These are phyloP conservation scores for Aphelocoma coerulescens DNA, from an alignment of 2,113 vertebrate species.

Conservation along the genomic window DNA sequence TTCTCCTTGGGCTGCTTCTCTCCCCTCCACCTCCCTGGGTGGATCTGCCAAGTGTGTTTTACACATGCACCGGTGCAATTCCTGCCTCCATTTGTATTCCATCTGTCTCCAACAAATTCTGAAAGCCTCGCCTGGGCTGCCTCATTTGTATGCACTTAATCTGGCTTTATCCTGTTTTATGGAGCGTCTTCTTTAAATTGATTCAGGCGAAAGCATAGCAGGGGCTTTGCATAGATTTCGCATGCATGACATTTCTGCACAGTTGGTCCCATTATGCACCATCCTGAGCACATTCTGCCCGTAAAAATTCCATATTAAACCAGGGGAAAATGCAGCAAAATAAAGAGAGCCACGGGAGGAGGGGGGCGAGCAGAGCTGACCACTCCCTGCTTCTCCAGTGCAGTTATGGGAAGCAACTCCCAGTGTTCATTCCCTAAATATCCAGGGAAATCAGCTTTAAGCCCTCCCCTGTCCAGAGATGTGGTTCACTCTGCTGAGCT, in stretches of 20 bases:
- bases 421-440: not conserved
- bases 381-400: not conserved
- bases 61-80: slow-evolving; percentile 8
- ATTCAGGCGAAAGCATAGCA: slow-evolving; percentile 63
- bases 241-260: slow-evolving; percentile 73
- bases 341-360: not conserved
- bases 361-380: not conserved
- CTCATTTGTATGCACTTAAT: slow-evolving; percentile 72
- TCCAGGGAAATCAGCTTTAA: not conserved
- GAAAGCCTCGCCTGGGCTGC: slow-evolving; percentile 47
- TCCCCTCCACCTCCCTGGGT: not conserved
- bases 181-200: slow-evolving; percentile 65
- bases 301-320: slow-evolving; percentile 36
- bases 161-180: slow-evolving; percentile 72
- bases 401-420: not conserved
- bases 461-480: not conserved
- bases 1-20: not conserved
- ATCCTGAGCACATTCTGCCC: slow-evolving; percentile 51
- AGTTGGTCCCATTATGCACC: slow-evolving; percentile 68
- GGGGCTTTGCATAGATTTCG: slow-evolving; percentile 69
- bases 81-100: slow-evolving; percentile 58
- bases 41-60: not conserved
- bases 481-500: not conserved
- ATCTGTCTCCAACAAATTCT: slow-evolving; percentile 41
- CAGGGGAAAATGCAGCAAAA: not conserved